Conservation (phyloP, 2,113 vertebrate species). For the Dascyllus trimaculatus region DNA sequence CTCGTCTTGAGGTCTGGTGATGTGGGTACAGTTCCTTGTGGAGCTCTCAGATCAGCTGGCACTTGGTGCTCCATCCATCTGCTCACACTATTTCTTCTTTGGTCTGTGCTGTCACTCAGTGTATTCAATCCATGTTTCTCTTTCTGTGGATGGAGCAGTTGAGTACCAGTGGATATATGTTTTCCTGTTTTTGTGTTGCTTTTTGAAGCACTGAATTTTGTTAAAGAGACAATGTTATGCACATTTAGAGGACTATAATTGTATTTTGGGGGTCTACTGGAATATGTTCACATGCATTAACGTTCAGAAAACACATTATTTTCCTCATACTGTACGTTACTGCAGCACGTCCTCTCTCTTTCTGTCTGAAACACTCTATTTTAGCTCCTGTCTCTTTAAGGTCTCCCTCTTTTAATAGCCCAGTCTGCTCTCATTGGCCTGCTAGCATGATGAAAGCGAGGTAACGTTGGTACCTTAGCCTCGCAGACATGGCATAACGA, state of each 20-base stretch:
- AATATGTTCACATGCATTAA: no score
- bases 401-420: no score
- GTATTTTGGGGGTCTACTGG: no score
- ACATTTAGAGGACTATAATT: no score
- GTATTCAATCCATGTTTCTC: background rate
- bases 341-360: no score
- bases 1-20: slow-evolving; percentile 31
- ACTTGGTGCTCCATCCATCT: slow-evolving; percentile 34
- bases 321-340: no score
- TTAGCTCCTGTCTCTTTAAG: background rate
- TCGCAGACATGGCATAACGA: no score
- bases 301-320: no score
- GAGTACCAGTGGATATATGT: background rate
- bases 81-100: slow-evolving; percentile 29
- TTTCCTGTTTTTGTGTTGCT: background rate
- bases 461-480: no score
- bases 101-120: slow-evolving; percentile 38
- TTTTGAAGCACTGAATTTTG: background rate
- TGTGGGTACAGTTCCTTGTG: slow-evolving; percentile 42
- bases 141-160: background rate
- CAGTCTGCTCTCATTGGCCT: no score
- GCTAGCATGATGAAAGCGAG: no score
- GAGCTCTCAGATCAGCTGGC: slow-evolving; percentile 45
- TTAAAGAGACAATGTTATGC: background rate
- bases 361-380: no score